Evolutionary conservation across 2,888 invertebrate genomes (phyloP).

Genomic region (Meliscaeva auricollis): DNA sequence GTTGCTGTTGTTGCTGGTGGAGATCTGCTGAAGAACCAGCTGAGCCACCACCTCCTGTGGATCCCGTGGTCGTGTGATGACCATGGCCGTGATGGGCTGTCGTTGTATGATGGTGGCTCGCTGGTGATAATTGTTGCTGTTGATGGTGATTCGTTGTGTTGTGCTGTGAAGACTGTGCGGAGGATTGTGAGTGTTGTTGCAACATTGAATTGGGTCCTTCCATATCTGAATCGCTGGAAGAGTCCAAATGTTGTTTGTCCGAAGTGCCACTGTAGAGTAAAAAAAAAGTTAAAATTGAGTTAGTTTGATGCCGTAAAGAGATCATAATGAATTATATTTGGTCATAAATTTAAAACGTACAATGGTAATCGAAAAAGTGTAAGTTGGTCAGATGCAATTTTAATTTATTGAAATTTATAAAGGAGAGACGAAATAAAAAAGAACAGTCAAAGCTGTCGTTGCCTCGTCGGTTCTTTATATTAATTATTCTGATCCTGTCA

Average conservation of each 20-base stretch:
- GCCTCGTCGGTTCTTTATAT: no score
- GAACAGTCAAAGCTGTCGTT: no score
- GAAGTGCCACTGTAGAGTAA: conserved; percentile 82
- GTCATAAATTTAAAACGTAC: no score
- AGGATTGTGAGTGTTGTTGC: conserved; percentile 79
- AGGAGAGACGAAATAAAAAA: no score
- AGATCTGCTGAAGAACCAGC: conserved; percentile 67
- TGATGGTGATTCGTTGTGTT: conserved; percentile 77
- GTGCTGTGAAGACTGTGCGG: conserved; percentile 76
- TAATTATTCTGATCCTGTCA: no score
- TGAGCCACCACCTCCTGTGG: conserved; percentile 62
- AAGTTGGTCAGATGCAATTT: no score
- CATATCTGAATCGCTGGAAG: conserved; percentile 85
- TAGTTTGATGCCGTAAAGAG: neutral
- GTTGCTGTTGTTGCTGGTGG: conserved; percentile 78
- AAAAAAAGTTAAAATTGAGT: neutral
- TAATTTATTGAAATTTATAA: no score
- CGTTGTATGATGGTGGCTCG: conserved; percentile 78
- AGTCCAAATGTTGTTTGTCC: conserved; percentile 84
- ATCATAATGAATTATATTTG: no score
- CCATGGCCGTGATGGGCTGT: conserved; percentile 78
- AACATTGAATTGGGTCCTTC: conserved; percentile 82
- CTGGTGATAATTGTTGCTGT: conserved; percentile 78
- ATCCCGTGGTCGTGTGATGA: conserved; percentile 76
- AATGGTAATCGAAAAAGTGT: no score